Base-by-base conservation (phyloP, 2,113 vertebrate genomes). In the Chloropsis cyanopogon region DNA sequence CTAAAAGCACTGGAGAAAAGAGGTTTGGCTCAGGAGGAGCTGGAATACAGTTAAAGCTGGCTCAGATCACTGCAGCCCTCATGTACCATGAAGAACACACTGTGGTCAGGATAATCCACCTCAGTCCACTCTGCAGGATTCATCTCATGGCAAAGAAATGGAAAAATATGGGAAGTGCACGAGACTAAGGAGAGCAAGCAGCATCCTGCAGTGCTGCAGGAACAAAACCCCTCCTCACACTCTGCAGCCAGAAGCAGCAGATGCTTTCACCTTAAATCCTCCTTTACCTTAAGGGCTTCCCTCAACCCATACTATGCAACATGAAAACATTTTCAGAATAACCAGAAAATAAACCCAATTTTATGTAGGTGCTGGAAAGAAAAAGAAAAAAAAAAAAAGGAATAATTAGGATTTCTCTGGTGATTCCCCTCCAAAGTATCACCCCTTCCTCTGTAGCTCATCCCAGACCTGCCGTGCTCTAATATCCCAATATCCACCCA, bases 321-420 rank as follows among this genome's bases (percentile, higher is more conserved):
- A 2, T 2, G 18, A 85, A 85, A n/a, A n/a, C n/a, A n/a, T n/a
- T n/a, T n/a, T n/a, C 31, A 53, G 7, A 4, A 33, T 12, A 77
- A 44, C 7, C 7, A 65, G 33, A 54, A 79, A 54, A 37, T 24
- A 54, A 44, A 12, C 23, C 20, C 0, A 14, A 22, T 57, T 72
- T 80, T 33, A 79, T 21, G 11, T 11, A 47, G 19, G 19, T 59
- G 26, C 14, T 61, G 4, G 23, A 8, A 28, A 61, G 4, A 5
- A 10, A n/a, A 5, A 24, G 6, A 44, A 2, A 8, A 5, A 10
- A n/a, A 5, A 24, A 7, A 44, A 2, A 8, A 11, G 2, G 4
- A 16, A 9, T 21, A 14, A 13, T 28, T 9, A 4, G 4, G 35
- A 6, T 54, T 88, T 59, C 19, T 78, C 23, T 26, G 49, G 1